Conservation (phyloP, 2,113 vertebrate species). For the Marmota monax region DNA sequence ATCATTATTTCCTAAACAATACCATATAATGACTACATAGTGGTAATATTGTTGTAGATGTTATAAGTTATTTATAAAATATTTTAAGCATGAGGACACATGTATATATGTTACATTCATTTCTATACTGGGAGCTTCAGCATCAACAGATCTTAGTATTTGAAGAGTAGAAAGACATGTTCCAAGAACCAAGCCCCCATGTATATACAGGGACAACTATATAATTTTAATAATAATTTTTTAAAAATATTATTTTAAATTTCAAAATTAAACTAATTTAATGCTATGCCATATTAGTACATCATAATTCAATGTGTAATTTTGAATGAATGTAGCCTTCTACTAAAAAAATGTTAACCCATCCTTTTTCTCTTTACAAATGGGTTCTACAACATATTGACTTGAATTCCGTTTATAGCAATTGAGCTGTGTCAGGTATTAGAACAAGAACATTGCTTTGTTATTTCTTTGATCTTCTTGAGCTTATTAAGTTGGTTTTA, state of each 20-base stretch:
- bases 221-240: not conserved
- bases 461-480: constrained; percentile 18
- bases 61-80: not conserved
- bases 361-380: not conserved
- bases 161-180: accelerated
- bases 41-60: not conserved
- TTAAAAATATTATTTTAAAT: not conserved
- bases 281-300: not conserved
- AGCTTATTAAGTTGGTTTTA: constrained; percentile 38
- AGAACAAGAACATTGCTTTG: not conserved
- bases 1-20: not conserved
- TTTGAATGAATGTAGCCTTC: not conserved
- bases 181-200: not conserved
- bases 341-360: not conserved
- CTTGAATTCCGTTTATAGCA: not conserved
- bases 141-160: not conserved
- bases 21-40: not conserved
- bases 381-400: not conserved
- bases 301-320: not conserved
- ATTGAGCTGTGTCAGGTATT: not conserved
- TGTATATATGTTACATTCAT: not conserved
- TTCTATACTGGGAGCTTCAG: not conserved
- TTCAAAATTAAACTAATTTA: not conserved
- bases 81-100: not conserved
- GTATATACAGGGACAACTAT: not conserved